These are phyloP conservation scores for Ceratina japonica DNA, from an alignment of 1,140 invertebrate genomes.

Conservation along the genomic window DNA sequence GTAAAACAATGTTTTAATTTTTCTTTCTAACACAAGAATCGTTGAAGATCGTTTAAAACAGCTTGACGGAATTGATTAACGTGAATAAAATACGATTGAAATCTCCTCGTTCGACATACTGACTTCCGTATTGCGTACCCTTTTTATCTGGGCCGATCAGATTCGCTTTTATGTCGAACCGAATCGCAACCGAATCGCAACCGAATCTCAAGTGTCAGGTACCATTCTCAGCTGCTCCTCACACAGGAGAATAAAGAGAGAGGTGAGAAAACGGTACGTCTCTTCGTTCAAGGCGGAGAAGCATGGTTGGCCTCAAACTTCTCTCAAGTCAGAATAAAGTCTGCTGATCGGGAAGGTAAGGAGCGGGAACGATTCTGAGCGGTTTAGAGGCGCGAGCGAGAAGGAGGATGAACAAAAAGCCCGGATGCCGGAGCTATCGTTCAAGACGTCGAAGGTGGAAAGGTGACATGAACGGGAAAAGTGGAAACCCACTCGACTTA, in stretches of 20 bases:
- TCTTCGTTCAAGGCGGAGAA: constrained; percentile 11
- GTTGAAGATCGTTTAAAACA: neutral
- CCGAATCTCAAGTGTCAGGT: constrained; percentile 29
- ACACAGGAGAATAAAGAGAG: neutral
- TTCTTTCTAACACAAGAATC: neutral
- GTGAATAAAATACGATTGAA: neutral
- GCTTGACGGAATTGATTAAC: constrained; percentile 17
- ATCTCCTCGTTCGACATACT: neutral
- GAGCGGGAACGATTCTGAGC: neutral
- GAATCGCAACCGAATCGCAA: constrained; percentile 5
- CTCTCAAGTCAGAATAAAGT: constrained; percentile 45
- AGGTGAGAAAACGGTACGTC: constrained; percentile 10
- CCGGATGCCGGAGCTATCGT: constrained; percentile 50
- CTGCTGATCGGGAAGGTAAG: constrained; percentile 32
- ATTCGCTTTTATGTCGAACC: constrained; percentile 32
- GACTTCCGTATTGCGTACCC: constrained; percentile 6
- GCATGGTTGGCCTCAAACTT: constrained; percentile 27
- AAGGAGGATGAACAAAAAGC: constrained; percentile 47
- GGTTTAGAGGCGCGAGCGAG: constrained; percentile 14
- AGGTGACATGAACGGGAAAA: constrained; percentile 59
- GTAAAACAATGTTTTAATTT: too few relatives aligned
- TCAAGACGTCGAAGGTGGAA: constrained; percentile 55
- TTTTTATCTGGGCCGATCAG: constrained; percentile 16
- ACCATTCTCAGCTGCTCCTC: constrained; percentile 13
- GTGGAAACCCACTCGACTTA: constrained; percentile 58